Percentiles rank a stretch among this genome's conserved stretches.
These are phyloP conservation scores for Pyrrhia umbra DNA, from an alignment of 2,888 invertebrate genomes.

Conservation along the genomic window DNA sequence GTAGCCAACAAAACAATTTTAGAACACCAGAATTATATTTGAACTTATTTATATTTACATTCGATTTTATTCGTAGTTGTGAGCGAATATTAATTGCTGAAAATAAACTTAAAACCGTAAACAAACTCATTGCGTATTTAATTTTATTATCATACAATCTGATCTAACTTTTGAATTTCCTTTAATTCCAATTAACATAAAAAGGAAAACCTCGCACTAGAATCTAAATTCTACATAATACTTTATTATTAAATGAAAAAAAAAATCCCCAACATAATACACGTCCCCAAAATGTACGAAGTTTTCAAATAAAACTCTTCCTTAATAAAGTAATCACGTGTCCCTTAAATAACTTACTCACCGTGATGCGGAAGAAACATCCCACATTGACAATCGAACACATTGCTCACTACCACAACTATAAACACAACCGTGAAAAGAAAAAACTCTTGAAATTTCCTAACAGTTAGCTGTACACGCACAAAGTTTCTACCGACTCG, in stretches of 20 bases:
- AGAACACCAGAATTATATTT: too few species aligned
- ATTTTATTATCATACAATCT: background rate
- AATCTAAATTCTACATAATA: background rate
- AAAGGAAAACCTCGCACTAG: background rate
- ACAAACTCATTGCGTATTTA: background rate
- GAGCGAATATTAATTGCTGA: background rate
- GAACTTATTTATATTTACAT: background rate
- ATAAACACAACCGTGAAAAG: constrained; percentile 67
- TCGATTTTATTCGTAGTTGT: too few species aligned
- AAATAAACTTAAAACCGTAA: background rate
- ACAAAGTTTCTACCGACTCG: constrained; percentile 50
- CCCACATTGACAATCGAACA: constrained; percentile 77
- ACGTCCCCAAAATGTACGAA: too few species aligned
- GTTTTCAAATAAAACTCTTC: constrained; percentile 1
- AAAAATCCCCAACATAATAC: background rate
- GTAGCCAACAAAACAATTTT: too few species aligned
- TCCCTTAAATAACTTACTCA: constrained; percentile 70
- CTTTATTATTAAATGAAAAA: background rate
- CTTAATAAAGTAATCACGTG: constrained; percentile 26
- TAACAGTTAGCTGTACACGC: constrained; percentile 56
- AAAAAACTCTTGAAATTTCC: constrained; percentile 65
- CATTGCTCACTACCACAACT: constrained; percentile 79
- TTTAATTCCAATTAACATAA: background rate
- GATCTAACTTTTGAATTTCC: background rate
- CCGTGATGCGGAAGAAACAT: constrained; percentile 80